Evolutionary conservation across 2,797 vertebrate species (phyloP).

Genomic region (Chloroceryle amazona): DNA sequence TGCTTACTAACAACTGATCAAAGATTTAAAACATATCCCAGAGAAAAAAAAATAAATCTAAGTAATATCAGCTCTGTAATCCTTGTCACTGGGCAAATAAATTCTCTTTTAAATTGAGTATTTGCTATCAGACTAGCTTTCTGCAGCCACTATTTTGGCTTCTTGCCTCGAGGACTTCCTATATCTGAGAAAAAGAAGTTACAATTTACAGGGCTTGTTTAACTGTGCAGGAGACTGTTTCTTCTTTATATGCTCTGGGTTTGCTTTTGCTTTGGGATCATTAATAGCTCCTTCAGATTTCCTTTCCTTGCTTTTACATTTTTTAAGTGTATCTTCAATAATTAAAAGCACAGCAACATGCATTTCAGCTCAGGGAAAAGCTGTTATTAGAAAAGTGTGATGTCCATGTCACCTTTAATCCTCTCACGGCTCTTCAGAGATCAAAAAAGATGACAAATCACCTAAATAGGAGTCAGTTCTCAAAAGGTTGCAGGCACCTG

Average conservation of each 20-base stretch:
- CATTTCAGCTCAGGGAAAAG: background rate
- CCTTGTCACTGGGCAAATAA: background rate
- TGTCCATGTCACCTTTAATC: background rate
- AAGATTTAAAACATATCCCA: background rate
- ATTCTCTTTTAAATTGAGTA: background rate
- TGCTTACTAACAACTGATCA: background rate
- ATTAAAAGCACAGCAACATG: background rate
- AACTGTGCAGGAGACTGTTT: background rate
- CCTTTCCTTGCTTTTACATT: background rate
- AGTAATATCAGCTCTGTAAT: background rate
- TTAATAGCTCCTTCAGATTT: background rate
- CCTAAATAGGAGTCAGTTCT: background rate
- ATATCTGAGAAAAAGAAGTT: background rate
- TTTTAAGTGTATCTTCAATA: background rate
- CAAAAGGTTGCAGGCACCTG: conserved; percentile 12
- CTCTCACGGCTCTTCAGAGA: background rate
- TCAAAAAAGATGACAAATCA: conserved; percentile 11
- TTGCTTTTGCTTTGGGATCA: background rate
- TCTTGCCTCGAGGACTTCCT: background rate
- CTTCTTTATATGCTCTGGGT: background rate
- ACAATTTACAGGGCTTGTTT: background rate
- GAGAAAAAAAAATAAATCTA: background rate
- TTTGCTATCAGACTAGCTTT: background rate
- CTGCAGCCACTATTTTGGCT: background rate
- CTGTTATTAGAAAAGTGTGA: background rate